phyloP scores from a whole-genome alignment of 2,113 vertebrate genomes.

The Crotalus horridus region DNA sequence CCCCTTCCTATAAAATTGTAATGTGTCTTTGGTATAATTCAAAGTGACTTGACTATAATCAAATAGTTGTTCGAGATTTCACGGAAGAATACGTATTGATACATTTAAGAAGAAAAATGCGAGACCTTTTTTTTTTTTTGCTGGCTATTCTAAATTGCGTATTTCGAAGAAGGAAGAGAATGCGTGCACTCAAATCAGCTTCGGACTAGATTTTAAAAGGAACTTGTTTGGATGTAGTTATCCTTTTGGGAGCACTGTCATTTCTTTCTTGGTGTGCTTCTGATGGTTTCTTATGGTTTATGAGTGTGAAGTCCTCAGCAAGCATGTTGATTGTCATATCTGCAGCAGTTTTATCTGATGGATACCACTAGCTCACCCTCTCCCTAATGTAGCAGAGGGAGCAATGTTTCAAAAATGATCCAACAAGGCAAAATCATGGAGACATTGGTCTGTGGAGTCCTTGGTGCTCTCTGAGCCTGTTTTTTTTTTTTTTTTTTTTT shows the following conservation, averaged over 20 bases:
- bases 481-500: not conserved
- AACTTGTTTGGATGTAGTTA: not conserved
- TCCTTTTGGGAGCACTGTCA: not conserved
- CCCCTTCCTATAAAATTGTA: constrained; percentile 11
- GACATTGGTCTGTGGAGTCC: not conserved
- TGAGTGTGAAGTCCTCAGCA: not conserved
- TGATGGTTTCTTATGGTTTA: not conserved
- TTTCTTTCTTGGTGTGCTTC: not conserved
- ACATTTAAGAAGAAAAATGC: not conserved
- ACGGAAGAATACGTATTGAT: constrained; percentile 44
- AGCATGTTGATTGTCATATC: not conserved
- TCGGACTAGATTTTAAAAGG: too few species aligned
- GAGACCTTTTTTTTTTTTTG: not conserved
- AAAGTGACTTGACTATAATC: constrained; percentile 42
- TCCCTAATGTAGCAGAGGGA: not conserved
- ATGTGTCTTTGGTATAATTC: constrained; percentile 30
- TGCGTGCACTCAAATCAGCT: not conserved
- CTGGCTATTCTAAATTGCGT: constrained; percentile 28
- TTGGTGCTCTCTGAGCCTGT: not conserved
- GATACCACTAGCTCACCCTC: not conserved
- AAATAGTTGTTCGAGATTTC: constrained; percentile 31
- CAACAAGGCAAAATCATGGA: not conserved
- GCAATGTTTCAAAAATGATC: not conserved
- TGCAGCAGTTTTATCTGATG: not conserved
- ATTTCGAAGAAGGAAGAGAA: not conserved